These are phyloP conservation scores for Ectemnius lituratus DNA, from an alignment of 2,888 invertebrate species.

Conservation along the genomic window DNA sequence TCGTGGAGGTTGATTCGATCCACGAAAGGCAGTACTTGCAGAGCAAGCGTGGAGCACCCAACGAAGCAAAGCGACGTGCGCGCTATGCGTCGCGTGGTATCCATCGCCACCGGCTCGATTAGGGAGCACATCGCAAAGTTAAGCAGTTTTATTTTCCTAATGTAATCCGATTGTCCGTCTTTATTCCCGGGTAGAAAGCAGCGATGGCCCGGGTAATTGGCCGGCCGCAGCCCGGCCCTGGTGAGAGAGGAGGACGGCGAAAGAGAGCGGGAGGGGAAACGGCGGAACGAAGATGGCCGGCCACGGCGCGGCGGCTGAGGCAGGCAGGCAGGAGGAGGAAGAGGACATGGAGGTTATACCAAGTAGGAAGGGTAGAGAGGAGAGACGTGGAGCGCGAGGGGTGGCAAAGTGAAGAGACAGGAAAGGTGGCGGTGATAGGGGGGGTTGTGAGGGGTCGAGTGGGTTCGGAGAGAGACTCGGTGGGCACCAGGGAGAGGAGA, in stretches of 20 bases:
- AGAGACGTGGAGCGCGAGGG: conserved; percentile 4
- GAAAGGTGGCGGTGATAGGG: conserved; percentile 22
- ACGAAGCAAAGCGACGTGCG: background rate
- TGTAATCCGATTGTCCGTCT: conserved; percentile 60
- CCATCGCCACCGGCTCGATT: conserved; percentile 58
- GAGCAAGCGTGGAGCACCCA: too few species aligned
- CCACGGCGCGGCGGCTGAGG: too few species aligned
- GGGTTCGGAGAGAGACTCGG: conserved; percentile 4
- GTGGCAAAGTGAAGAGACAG: conserved; percentile 8
- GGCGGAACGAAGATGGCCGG: conserved; percentile 53
- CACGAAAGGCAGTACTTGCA: too few species aligned
- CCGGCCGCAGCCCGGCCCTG: conserved; percentile 59
- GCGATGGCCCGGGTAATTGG: conserved; percentile 62
- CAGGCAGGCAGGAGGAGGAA: conserved; percentile 17
- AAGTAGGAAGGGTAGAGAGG: conserved; percentile 39
- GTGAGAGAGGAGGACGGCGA: conserved; percentile 41
- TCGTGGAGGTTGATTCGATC: too few species aligned
- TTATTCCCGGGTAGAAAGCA: conserved; percentile 61
- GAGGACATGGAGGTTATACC: conserved; percentile 19
- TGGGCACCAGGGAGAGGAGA: conserved; percentile 22
- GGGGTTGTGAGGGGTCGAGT: conserved; percentile 17
- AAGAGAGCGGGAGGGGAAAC: conserved; percentile 37
- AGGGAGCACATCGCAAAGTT: conserved; percentile 46
- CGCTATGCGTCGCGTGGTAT: conserved; percentile 41
- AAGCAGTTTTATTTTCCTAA: conserved; percentile 60